Evolutionary conservation across 2,888 invertebrate species (phyloP), one percentile per base, ranked within the genome.

Genomic region (Unio pictorum): DNA sequence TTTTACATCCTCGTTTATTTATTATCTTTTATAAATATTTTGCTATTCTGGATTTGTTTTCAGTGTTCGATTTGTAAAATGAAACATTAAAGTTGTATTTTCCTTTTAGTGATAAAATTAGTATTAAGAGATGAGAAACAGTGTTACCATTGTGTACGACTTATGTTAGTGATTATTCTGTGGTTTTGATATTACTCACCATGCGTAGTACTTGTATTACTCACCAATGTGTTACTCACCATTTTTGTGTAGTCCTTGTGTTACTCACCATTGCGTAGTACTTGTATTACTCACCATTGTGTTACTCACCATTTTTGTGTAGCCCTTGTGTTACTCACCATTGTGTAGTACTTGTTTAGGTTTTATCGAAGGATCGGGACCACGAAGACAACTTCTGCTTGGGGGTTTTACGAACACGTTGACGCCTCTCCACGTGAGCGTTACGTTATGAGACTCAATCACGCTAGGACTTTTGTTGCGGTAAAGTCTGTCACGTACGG

Each of bases 301-400:
- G n/a, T n/a, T 57, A 23, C 57, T n/a, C 62, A n/a, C 6, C 18
- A 7, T 7, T 23, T 23, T 23, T 15, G 23, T n/a, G 55, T 7
- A 45, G 54, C 6, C 15, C 20, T 55, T 8, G 7, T 55, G 3
- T 18, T 18, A 63, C 65, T 58, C 54, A 75, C 75, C 75, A 65
- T 75, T 68, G 30, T 66, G 66, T 8, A 75, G 63, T 20, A 75
- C 68, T 34, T 68, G 72, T 55, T 70, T 75, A n/a, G 72, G 69
- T 23, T 26, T 23, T 3, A 61, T 64, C 20, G 30, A 60, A 23
- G 64, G 34, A 6, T 66, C 34, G 8, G 55, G 55, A 3, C 72
- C 60, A 11, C 68, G 56, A 54, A 70, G 71, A 55, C 75, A 72
- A 18, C 60, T 64, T 61, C 56, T 64, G 18, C 62, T 67, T 56